Conservation (phyloP, 2,113 vertebrate genomes). For the Bubo scandiacus region DNA sequence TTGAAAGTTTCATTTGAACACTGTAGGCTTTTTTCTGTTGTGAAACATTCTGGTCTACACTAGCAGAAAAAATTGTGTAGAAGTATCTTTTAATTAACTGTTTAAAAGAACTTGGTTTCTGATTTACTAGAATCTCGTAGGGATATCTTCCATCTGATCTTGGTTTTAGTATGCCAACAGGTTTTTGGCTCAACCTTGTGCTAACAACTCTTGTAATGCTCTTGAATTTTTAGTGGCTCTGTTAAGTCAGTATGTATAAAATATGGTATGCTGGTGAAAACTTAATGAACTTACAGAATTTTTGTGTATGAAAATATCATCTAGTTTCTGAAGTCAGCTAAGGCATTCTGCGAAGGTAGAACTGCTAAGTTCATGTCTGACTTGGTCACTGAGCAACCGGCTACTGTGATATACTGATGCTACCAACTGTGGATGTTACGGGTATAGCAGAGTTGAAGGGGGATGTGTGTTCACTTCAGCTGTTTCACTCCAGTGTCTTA, state of each 20-base stretch:
- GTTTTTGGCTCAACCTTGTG: not conserved
- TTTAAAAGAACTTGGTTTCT: not conserved
- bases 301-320: too few relatives aligned
- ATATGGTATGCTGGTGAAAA: not conserved
- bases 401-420: not conserved
- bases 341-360: not conserved
- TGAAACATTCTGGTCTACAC: not conserved
- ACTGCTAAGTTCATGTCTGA: not conserved
- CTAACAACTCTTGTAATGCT: not conserved
- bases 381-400: not conserved
- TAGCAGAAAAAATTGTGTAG: not conserved
- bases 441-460: not conserved
- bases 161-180: not conserved
- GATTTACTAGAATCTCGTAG: not conserved
- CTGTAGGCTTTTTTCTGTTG: not conserved
- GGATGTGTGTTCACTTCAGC: not conserved
- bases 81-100: not conserved
- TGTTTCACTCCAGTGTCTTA: not conserved
- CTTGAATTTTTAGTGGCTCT: not conserved
- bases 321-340: not conserved
- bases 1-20: not conserved
- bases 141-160: not conserved
- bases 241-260: not conserved
- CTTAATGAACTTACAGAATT: not conserved
- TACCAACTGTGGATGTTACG: not conserved